Conservation (phyloP, 2,797 vertebrate genomes). For the Stomatorhinus walkeri region DNA sequence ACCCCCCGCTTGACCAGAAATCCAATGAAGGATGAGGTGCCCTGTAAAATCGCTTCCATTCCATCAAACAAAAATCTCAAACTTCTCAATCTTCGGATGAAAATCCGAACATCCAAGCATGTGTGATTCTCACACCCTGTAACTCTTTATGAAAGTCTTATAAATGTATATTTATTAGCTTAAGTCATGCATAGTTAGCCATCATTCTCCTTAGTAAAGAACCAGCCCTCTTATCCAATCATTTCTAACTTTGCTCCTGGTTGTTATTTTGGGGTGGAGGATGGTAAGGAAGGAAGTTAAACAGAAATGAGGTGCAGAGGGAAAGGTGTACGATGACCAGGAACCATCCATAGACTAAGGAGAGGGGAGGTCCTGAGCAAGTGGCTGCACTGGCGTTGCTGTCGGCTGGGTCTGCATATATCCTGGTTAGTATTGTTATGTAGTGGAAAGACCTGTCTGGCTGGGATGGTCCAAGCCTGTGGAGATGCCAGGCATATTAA, state of each 20-base stretch:
- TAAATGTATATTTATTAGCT: not conserved
- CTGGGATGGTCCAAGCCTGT: not conserved
- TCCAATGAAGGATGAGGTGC: not conserved
- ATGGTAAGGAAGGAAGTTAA: not conserved
- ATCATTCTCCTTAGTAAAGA: not conserved
- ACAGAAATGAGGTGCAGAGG: not conserved
- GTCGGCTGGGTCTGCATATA: not conserved
- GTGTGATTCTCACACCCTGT: not conserved
- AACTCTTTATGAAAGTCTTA: not conserved
- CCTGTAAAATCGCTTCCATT: not conserved
- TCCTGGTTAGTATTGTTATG: not conserved
- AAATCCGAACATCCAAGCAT: not conserved
- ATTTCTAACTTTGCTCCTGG: not conserved
- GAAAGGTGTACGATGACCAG: not conserved
- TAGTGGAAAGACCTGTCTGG: not conserved
- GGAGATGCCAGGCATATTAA: not conserved
- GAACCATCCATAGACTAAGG: not conserved
- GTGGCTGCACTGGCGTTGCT: not conserved
- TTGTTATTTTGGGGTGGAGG: not conserved
- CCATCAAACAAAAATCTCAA: not conserved
- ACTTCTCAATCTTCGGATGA: no score
- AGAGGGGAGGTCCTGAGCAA: not conserved
- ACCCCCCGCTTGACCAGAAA: not conserved
- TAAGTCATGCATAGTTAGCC: not conserved
- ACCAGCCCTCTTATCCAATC: not conserved